A percentile compares a stretch with the other conserved stretches of the same genome.
Evolutionary conservation across 1,140 invertebrate genomes (phyloP).

Genomic region (Phymorhynchus buccinoides): DNA sequence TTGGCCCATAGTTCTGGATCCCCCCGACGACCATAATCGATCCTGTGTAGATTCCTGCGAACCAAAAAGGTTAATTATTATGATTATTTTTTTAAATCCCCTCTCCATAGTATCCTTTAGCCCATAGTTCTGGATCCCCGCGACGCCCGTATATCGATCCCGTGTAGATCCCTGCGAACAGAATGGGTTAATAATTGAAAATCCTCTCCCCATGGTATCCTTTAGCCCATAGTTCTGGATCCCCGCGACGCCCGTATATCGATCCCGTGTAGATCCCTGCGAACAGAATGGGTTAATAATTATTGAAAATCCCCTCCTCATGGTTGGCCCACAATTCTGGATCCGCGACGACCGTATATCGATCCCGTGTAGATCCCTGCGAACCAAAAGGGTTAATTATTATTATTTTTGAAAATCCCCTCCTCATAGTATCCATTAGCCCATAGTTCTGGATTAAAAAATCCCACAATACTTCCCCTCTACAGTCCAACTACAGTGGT

Average conservation of each 20-base stretch:
- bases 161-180: background rate
- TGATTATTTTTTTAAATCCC: no score
- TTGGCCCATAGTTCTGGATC: constrained; percentile 20
- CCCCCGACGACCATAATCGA: background rate
- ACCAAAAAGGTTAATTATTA: no score
- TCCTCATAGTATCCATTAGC: constrained; percentile 70
- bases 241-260: background rate
- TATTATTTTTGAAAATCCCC: no score
- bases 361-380: constrained; percentile 22
- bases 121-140: constrained; percentile 21
- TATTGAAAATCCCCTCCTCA: no score
- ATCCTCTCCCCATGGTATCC: constrained; percentile 79
- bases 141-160: background rate
- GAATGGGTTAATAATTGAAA: constrained; percentile 77
- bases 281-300: background rate
- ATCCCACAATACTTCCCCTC: no score
- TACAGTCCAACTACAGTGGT: no score
- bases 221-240: constrained; percentile 17
- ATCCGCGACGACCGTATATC: background rate
- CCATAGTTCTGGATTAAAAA: constrained; percentile 26
- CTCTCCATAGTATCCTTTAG: constrained; percentile 72
- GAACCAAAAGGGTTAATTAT: background rate
- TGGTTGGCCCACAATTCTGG: no score
- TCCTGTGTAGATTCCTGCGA: constrained; percentile 10
- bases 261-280: background rate